Percentiles rank a stretch among this genome's conserved stretches.
Evolutionary conservation across 1,140 invertebrate genomes (phyloP).

Genomic region (Colletes gigas): DNA sequence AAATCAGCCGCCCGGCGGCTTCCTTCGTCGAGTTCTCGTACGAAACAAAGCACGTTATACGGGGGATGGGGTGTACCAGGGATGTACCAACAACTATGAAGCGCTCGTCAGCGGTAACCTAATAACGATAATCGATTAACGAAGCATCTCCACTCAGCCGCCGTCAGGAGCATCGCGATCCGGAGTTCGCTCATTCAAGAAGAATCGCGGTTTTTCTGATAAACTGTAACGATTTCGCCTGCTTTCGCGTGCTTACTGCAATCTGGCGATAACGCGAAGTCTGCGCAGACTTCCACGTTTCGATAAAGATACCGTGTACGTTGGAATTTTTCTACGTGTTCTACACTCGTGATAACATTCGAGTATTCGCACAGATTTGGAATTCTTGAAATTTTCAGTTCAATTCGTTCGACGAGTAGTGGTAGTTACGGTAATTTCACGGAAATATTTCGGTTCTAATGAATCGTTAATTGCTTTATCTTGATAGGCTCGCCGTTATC

Average conservation of each 20-base stretch:
- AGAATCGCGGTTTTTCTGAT: neutral
- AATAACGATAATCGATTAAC: slow-evolving; percentile 66
- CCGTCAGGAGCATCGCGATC: slow-evolving; percentile 21
- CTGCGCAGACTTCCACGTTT: no score
- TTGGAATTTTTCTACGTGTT: no score
- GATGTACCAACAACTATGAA: slow-evolving; percentile 17
- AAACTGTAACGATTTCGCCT: neutral
- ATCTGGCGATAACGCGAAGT: no score
- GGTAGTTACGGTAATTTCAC: no score
- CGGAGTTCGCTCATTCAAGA: slow-evolving; percentile 3
- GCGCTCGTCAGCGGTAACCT: slow-evolving; percentile 33
- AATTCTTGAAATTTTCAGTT: no score
- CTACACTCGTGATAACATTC: no score
- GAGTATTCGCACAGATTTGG: no score
- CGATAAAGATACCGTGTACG: no score
- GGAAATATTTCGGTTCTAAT: no score
- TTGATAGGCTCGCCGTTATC: neutral
- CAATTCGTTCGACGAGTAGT: no score
- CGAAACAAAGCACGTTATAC: slow-evolving; percentile 24
- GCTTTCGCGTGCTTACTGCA: no score
- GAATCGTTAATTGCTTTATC: slow-evolving; percentile 8
- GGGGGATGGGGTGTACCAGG: neutral
- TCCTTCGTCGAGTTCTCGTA: slow-evolving; percentile 12
- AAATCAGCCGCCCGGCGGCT: neutral
- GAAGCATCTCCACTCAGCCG: slow-evolving; percentile 37